A percentile compares a stretch with the other conserved stretches of the same genome.
These are phyloP conservation scores for Trematomus bernacchii DNA, from an alignment of 2,797 vertebrate species.

Conservation along the genomic window DNA sequence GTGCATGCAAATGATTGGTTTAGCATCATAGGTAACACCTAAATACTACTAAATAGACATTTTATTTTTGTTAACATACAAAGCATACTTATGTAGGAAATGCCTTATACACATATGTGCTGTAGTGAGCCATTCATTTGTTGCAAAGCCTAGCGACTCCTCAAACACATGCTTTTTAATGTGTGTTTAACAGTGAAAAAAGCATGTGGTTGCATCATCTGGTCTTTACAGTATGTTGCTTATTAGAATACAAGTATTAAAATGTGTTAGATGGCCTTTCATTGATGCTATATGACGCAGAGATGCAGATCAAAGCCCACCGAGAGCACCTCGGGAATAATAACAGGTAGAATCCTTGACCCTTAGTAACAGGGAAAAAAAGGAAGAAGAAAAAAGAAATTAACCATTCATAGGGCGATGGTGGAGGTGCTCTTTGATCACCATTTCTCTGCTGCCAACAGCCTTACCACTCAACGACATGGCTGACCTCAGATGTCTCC, in stretches of 20 bases:
- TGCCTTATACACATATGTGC: neutral
- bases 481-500: constrained; percentile 67
- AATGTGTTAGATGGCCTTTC: constrained; percentile 38
- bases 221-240: constrained; percentile 4
- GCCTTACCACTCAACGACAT: constrained; percentile 41
- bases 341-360: constrained; percentile 66
- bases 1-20: neutral
- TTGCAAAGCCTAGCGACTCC: neutral
- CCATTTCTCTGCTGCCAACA: constrained; percentile 34
- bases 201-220: neutral
- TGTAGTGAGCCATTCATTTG: neutral
- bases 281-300: constrained; percentile 38
- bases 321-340: constrained; percentile 55
- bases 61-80: neutral
- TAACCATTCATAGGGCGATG: constrained; percentile 58
- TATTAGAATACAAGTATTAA: constrained; percentile 29
- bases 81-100: neutral
- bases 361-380: constrained; percentile 25
- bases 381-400: constrained; percentile 38
- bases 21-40: neutral
- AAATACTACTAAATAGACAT: neutral
- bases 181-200: constrained; percentile 3
- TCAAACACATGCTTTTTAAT: constrained; percentile 1
- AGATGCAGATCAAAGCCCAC: constrained; percentile 73
- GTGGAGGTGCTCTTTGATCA: constrained; percentile 74